Base-by-base conservation (phyloP, 1,140 invertebrate genomes). In the Macrobrachium nipponense region DNA sequence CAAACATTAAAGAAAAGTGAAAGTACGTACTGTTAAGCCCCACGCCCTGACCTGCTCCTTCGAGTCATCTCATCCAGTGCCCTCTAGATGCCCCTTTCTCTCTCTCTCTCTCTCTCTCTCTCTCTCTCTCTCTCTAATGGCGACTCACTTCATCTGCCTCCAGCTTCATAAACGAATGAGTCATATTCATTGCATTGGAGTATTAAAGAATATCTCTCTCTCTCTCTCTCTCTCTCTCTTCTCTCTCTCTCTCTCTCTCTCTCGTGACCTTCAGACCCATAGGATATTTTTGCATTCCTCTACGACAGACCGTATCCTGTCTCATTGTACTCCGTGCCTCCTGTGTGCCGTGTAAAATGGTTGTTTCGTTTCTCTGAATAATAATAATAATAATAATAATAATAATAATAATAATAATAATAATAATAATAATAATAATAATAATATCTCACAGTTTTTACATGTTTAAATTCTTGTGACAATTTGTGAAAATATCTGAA, bases 31-130 rank as follows among this genome's bases (percentile, higher is more conserved):
- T 70, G 20, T 27, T 15, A 8, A 20, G 14, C 66, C 14, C 20
- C 0, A 14, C 20, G 12, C 66, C n/a, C n/a, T n/a, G 20, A 27
- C 66, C 4, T 36, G 27, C 27, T 36, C 27, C 4, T 36, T 36
- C 36, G 10, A 0, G 8, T 1, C 66, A 20, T 23, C 66, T 70
- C 20, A 14, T 2, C 66, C n/a, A 12, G 12, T 36, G 5, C 5
- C 36, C 66, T 20, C 66, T 68, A 12, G 12, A 20, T 18, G 15
- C n/a, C 66, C n/a, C 66, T 70, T 20, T 70, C 66, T 23, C 66
- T 70, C 66, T 70, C 20, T 20, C n/a, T 27, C 20, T 20, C 66
- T 70, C 66, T 70, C 66, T 70, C 66, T 70, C 66, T 70, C 66
- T 70, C 66, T 70, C 66, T 70, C 20, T 70, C 66, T 70, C 20